Percentiles rank a stretch among this genome's conserved stretches.
Conservation (phyloP, 2,888 invertebrate genomes). For the Brachyopa scutellaris region DNA sequence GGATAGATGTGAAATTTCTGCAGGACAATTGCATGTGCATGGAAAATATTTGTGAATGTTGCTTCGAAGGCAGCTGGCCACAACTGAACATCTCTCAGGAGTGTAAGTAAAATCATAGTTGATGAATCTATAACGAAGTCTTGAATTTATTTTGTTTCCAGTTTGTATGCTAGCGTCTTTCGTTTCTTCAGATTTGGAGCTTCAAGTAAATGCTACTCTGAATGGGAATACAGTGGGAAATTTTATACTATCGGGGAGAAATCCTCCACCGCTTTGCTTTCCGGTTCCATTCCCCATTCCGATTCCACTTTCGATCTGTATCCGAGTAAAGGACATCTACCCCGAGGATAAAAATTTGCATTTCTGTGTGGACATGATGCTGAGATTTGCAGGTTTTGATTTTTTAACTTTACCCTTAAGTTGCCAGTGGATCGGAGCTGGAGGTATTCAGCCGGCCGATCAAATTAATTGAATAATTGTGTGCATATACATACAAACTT, state of each 20-base stretch:
- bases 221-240: constrained; percentile 41
- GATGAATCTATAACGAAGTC: not conserved
- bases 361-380: constrained; percentile 42
- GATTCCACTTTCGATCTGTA: constrained; percentile 49
- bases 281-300: constrained; percentile 53
- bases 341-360: constrained; percentile 43
- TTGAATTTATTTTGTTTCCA: not conserved
- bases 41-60: constrained; percentile 31
- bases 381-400: constrained; percentile 41
- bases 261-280: constrained; percentile 59
- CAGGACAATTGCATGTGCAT: constrained; percentile 47
- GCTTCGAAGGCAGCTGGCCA: constrained; percentile 44
- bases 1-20: constrained; percentile 36
- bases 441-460: constrained; percentile 33
- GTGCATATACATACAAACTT: too few species aligned
- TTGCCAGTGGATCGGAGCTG: constrained; percentile 49
- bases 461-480: constrained; percentile 2
- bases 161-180: constrained; percentile 46
- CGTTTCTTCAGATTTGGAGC: constrained; percentile 18
- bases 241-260: constrained; percentile 44
- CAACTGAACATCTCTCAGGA: constrained; percentile 20
- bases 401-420: constrained; percentile 38
- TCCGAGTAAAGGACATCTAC: constrained; percentile 46
- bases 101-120: constrained; percentile 38
- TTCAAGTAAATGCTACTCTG: constrained; percentile 28